A percentile compares a stretch with the other conserved stretches of the same genome.
These are phyloP conservation scores for Anguilla obscura DNA, from an alignment of 2,797 vertebrate genomes.

Conservation along the genomic window DNA sequence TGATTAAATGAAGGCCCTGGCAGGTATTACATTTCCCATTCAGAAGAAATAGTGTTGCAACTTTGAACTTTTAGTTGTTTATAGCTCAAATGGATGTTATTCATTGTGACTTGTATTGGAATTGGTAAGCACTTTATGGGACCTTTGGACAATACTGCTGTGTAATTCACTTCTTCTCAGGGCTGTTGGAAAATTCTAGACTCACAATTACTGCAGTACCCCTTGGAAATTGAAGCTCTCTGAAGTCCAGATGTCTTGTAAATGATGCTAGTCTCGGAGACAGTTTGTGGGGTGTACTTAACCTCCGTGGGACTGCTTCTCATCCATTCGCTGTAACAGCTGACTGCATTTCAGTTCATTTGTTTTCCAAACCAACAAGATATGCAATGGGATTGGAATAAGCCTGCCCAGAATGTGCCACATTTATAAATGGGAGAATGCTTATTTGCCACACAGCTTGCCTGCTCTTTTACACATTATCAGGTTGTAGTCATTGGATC, in stretches of 20 bases:
- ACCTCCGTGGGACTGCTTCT: background rate
- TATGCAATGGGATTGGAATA: background rate
- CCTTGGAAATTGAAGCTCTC: slow-evolving; percentile 23
- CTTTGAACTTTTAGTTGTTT: slow-evolving; percentile 44
- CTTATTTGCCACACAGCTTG: background rate
- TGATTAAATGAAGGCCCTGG: slow-evolving; percentile 38
- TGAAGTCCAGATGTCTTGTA: slow-evolving; percentile 46
- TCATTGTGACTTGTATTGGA: slow-evolving; percentile 31
- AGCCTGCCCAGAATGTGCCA: background rate
- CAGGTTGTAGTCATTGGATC: slow-evolving; percentile 1
- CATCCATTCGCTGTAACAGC: slow-evolving; percentile 1
- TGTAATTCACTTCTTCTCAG: slow-evolving; percentile 37
- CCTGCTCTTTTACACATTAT: background rate
- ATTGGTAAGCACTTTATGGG: slow-evolving; percentile 39
- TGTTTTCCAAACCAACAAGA: background rate
- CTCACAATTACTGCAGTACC: slow-evolving; percentile 28
- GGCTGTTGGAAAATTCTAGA: slow-evolving; percentile 31
- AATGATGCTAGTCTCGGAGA: slow-evolving; percentile 21
- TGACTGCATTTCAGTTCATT: background rate
- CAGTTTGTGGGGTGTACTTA: background rate
- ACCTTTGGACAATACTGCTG: slow-evolving; percentile 22
- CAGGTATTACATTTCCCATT: slow-evolving; percentile 33
- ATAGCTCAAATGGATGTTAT: slow-evolving; percentile 37
- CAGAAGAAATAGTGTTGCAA: slow-evolving; percentile 41
- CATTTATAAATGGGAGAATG: background rate